Base-by-base conservation (phyloP, 2,888 invertebrate genomes). In the Rhamphomyia laevipes region DNA sequence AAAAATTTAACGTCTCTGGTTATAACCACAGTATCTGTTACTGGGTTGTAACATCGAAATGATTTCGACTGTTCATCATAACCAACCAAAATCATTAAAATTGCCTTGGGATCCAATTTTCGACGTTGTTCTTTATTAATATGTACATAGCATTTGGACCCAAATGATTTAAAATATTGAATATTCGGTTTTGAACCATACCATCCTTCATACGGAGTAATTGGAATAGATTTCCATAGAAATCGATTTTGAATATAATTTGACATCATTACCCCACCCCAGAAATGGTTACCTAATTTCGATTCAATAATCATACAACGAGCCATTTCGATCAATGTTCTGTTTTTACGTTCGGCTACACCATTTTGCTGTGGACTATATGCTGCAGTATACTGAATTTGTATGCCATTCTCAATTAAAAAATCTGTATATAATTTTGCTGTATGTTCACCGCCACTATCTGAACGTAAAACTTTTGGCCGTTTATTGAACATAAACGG, bases 321-420 rank as follows among this genome's bases (percentile, higher is more conserved):
- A n/a, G 56, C 57, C 50, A 40, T 7, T 42, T 56, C 56, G 4
- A 52, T 42, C 12, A 56, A 40, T 7, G 55, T 52, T 2, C 57
- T 12, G 35, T 56, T 57, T 23, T 51, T 50, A 16, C 59, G 35
- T 44, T 60, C 60, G 2, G 56, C 55, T 12, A 53, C 18, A 4
- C 58, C 58, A 35, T 59, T 61, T 50, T 60, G 57, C 40, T 59
- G 52, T 18, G 61, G 57, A 10, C 52, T 51, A 49, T 58, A 54
- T 15, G 57, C 45, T 38, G 55, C 55, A 10, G 53, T 55, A 2
- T 23, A 41, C 27, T 55, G 52, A 9, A 47, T 42, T 16, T 49
- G 16, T 17, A 60, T 62, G 1, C 61, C 62, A 46, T 59, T 43
- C 10, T 48, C 43, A 6, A 48, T 52, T 4, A 59, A 50, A 44